Evolutionary conservation across 2,113 vertebrate genomes (phyloP), one percentile per base, ranked within the genome.

Genomic region (Tupaia chinensis): DNA sequence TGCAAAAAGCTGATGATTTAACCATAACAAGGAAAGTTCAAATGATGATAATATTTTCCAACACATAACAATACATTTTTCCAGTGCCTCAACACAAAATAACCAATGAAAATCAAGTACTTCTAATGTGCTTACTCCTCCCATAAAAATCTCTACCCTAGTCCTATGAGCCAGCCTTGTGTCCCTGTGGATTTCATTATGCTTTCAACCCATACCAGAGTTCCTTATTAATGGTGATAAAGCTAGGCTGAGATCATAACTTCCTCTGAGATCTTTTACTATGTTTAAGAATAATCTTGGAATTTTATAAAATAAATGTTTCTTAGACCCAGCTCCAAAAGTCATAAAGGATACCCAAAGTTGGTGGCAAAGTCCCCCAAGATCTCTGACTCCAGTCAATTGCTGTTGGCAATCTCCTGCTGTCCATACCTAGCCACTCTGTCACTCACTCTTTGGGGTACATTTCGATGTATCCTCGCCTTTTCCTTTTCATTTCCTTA

Each of bases 401-500:
- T 0, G 11, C 34, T 65, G 15, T 44, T 15, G 25, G 25, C 13
- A 15, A 5, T 17, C 7, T 25, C 56, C 44, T 27, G 15, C 76
- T 32, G 1, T 34, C 74, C 87, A 93, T 34, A 66, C 23, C 58
- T 8, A 2, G 34, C 65, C 54, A 20, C 9, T 4, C 15, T 32
- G 10, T 5, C 79, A 8, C n/a, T 87, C 23, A 23, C 3, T 79
- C 29, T 9, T 32, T 3, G 19, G 4, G 14, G 19, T 63, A 1
- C 17, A 44, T 29, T 73, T 34, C n/a, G 25, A 1, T 1, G 13
- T 2, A 54, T 68, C 73, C 11, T 15, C 68, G 78, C 32, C 5
- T 89, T 79, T 97, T 84, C 60, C 87, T 97, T 97, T 93, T 94
- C 53, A 27, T 96, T 95, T 91, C 90, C 94, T 95, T 34, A 79